Evolutionary conservation across 1,140 invertebrate genomes (phyloP), one percentile per base, ranked within the genome.

Genomic region (Listronotus oregonensis): DNA sequence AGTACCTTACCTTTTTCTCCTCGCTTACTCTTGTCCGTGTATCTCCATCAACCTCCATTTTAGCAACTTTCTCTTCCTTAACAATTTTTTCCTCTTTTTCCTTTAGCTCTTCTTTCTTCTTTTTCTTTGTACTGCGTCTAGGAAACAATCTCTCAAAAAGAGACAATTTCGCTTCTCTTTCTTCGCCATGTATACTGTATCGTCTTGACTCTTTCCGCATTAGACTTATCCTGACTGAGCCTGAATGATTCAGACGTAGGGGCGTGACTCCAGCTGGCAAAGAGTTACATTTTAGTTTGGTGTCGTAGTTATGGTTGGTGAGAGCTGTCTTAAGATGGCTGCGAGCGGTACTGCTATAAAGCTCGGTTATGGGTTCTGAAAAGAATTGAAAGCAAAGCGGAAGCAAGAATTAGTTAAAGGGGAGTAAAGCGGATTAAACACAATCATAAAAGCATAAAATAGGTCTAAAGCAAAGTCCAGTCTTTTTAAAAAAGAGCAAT

Each of bases 91-190:
- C 18, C 15, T 17, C 18, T 9, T 31, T 54, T 11, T 81, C 44
- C 81, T 81, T 27, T 59, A 83, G 83, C 42, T 51, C 54, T n/a
- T 69, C 68, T 18, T 61, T 70, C 82, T 82, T 85, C 66, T 85
- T 86, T 74, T 86, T 87, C 69, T 87, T 85, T 12, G 85, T 85
- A 69, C 85, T 89, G 67, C 86, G 84, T 51, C 87, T 81, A 8
- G 85, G 78, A 31, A 89, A 80, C 15, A 90, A 75, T 58, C 87
- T 81, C 32, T 85, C 84, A 74, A 89, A 86, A 71, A 89, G 88
- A 17, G 87, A 87, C 84, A 71, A 81, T 17, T 78, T 79, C 68
- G 84, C 82, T 64, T 84, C 81, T 63, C 81, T 81, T 66, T 85
- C 83, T 12, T 68, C 67, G 32, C 73, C 67, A 42, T 72, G 70